Percentiles rank a stretch among this genome's conserved stretches.
phyloP scores from a whole-genome alignment of 2,888 invertebrate species.

The Noctua janthina region DNA sequence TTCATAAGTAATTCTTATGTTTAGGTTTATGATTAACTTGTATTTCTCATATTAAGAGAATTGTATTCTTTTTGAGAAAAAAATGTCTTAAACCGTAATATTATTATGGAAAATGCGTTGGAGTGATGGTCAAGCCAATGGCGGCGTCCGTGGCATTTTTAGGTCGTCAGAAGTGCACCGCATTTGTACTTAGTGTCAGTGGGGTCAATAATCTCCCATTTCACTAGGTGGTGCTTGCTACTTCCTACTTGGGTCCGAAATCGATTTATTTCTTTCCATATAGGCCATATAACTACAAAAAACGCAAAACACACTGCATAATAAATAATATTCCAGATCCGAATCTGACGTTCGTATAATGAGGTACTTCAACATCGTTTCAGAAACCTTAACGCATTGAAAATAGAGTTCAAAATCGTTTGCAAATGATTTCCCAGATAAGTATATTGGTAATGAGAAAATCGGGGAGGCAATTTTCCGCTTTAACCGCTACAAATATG shows the following conservation, averaged over 20 bases:
- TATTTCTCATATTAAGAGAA: too few relatives aligned
- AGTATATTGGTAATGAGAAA: conserved; percentile 50
- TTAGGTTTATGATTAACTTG: too few relatives aligned
- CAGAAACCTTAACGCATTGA: neutral
- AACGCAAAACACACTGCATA: conserved; percentile 29
- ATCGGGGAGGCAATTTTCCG: conserved; percentile 62
- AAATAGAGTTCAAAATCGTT: conserved; percentile 36
- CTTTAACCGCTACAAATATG: conserved; percentile 55
- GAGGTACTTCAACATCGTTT: neutral
- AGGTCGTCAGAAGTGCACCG: neutral
- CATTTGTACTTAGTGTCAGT: neutral
- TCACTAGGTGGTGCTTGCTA: too few relatives aligned
- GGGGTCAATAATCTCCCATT: neutral
- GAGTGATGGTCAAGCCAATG: too few relatives aligned
- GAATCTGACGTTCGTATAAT: conserved; percentile 37
- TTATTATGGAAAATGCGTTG: too few relatives aligned
- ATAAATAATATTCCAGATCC: conserved; percentile 48
- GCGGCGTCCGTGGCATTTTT: too few relatives aligned
- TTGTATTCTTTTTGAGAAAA: too few relatives aligned
- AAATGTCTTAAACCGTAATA: too few relatives aligned
- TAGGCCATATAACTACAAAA: conserved; percentile 1
- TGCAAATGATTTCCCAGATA: conserved; percentile 23
- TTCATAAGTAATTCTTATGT: too few relatives aligned
- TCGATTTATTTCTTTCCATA: neutral
- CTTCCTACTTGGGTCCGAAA: neutral